Conservation (phyloP, 2,113 vertebrate species). For the Dolichallabes microphthalmus region DNA sequence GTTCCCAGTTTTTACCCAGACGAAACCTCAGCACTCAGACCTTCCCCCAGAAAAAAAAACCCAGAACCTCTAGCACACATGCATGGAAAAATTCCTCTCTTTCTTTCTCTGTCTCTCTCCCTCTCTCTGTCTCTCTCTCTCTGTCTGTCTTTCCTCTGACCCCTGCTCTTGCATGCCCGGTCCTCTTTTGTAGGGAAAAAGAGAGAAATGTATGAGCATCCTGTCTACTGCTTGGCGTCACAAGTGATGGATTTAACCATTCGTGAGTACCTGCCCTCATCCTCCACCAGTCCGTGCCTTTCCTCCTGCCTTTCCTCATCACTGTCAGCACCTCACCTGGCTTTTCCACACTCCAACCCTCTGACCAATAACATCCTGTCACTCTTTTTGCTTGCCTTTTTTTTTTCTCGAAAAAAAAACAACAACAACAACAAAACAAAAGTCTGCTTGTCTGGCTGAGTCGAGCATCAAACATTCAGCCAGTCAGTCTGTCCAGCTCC, state of each 20-base stretch:
- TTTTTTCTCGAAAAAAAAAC: background rate
- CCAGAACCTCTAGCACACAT: slow-evolving; percentile 63
- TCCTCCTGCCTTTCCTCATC: slow-evolving; percentile 31
- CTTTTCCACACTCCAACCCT: slow-evolving; percentile 72
- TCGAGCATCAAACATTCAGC: slow-evolving; percentile 81
- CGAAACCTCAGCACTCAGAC: background rate
- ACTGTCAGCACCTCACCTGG: slow-evolving; percentile 61
- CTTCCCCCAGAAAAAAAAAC: background rate
- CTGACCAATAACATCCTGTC: slow-evolving; percentile 71
- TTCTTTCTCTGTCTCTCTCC: slow-evolving; percentile 69
- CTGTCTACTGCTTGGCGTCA: slow-evolving; percentile 99
- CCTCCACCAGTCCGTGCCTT: slow-evolving; percentile 59
- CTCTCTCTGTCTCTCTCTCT: slow-evolving; percentile 77
- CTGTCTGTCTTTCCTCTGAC: slow-evolving; percentile 89
- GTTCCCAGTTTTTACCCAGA: background rate
- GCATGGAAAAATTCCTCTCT: slow-evolving; percentile 71
- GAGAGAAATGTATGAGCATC: slow-evolving; percentile 99
- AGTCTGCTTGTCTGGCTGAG: slow-evolving; percentile 82
- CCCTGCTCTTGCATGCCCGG: slow-evolving; percentile 96
- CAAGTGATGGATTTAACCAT: slow-evolving; percentile 99
- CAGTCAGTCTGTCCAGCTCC: slow-evolving; percentile 61
- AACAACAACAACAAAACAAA: slow-evolving; percentile 37
- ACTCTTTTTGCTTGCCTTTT: slow-evolving; percentile 80
- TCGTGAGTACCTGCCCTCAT: slow-evolving; percentile 98
- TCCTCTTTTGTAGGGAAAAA: slow-evolving; percentile 99